Evolutionary conservation across 2,888 invertebrate genomes (phyloP).

Genomic region (Pollenia labialis): DNA sequence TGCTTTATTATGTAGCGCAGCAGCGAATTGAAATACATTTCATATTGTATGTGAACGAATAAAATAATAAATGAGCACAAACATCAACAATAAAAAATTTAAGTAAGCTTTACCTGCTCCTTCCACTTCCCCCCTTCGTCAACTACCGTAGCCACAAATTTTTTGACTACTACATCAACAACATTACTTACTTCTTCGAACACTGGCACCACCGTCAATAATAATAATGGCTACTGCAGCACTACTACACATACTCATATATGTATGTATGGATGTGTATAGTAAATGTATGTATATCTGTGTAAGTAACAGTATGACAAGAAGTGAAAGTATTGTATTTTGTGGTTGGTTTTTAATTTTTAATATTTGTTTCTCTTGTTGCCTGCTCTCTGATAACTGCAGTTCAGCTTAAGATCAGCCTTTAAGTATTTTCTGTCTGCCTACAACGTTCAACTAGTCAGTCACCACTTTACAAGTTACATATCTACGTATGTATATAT

Average conservation of each 20-base stretch:
- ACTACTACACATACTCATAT: conserved; percentile 27
- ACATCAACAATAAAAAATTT: background rate
- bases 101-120: conserved; percentile 27
- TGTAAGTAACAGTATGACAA: conserved; percentile 54
- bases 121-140: conserved; percentile 7
- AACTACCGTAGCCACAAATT: background rate
- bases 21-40: conserved; percentile 58
- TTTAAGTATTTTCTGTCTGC: background rate
- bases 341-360: conserved; percentile 65
- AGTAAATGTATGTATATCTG: too few species aligned
- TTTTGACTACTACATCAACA: background rate
- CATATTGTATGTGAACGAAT: conserved; percentile 28
- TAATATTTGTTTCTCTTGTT: conserved; percentile 67
- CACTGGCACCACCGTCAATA: conserved; percentile 11
- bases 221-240: conserved; percentile 9
- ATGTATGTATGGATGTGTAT: background rate
- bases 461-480: background rate
- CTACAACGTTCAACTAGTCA: conserved; percentile 1
- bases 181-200: background rate
- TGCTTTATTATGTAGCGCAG: conserved; percentile 62
- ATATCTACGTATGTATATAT: background rate
- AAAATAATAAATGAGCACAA: conserved; percentile 50
- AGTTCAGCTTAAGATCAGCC: conserved; percentile 18
- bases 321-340: conserved; percentile 76
- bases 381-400: conserved; percentile 57